Evolutionary conservation across 2,888 invertebrate genomes (phyloP).

Genomic region (Eretmocerus hayati): DNA sequence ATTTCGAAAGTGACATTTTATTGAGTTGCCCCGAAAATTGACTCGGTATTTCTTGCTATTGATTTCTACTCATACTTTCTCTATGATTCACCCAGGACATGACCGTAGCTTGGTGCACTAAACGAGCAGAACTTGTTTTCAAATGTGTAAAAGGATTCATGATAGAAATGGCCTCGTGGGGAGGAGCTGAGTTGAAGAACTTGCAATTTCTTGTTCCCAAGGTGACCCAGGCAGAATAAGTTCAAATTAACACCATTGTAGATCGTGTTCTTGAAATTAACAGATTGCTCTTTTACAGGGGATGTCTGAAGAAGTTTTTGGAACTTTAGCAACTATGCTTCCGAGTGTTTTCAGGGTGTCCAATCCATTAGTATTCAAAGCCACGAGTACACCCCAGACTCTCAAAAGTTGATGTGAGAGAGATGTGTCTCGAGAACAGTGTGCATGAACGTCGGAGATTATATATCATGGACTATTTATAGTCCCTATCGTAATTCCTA

Average conservation of each 20-base stretch:
- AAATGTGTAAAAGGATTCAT: slow-evolving; percentile 99
- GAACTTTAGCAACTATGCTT: slow-evolving; percentile 76
- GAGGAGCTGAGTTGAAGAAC: slow-evolving; percentile 82
- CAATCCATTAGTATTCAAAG: slow-evolving; percentile 79
- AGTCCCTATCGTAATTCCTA: no score
- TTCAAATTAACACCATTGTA: background rate
- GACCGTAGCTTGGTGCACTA: slow-evolving; percentile 94
- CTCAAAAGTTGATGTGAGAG: slow-evolving; percentile 33
- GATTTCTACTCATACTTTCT: background rate
- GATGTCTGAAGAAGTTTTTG: slow-evolving; percentile 76
- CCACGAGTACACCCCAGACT: slow-evolving; percentile 45
- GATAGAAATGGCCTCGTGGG: slow-evolving; percentile 96
- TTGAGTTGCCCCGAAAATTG: no score
- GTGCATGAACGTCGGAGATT: no score
- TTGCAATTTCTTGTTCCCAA: slow-evolving; percentile 79
- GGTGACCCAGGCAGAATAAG: slow-evolving; percentile 54
- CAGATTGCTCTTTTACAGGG: slow-evolving; percentile 52
- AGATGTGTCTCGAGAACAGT: no score
- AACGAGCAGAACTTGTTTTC: slow-evolving; percentile 92
- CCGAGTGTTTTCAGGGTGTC: slow-evolving; percentile 90
- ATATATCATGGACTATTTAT: no score
- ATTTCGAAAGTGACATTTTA: no score
- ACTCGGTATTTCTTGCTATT: no score
- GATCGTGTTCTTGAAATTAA: background rate
- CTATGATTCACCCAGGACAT: slow-evolving; percentile 74